phyloP scores from a whole-genome alignment of 2,797 vertebrate genomes.

The Lerista edwardsae region DNA sequence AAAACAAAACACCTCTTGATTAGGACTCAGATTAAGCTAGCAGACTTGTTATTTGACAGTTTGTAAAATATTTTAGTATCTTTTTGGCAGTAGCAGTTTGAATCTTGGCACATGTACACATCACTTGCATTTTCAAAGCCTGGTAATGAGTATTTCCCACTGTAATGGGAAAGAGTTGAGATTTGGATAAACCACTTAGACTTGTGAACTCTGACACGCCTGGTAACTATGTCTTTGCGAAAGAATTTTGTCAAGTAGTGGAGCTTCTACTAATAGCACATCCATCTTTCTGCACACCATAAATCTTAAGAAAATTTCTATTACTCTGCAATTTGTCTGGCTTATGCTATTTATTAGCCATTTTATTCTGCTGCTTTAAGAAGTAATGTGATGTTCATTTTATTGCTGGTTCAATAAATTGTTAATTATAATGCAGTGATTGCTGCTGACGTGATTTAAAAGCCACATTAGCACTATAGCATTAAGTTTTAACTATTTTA shows the following conservation, averaged over 20 bases:
- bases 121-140: constrained; percentile 78
- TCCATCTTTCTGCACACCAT: constrained; percentile 86
- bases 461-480: constrained; percentile 87
- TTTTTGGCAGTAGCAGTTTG: constrained; percentile 80
- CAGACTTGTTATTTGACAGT: constrained; percentile 84
- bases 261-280: constrained; percentile 86
- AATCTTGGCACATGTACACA: constrained; percentile 79
- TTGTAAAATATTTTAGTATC: constrained; percentile 84
- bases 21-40: constrained; percentile 78
- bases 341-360: constrained; percentile 88
- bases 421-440: constrained; percentile 90
- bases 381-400: constrained; percentile 90
- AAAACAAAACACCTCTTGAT: constrained; percentile 67
- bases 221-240: constrained; percentile 83
- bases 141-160: constrained; percentile 81
- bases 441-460: constrained; percentile 89
- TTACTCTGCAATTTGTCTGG: constrained; percentile 89
- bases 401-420: constrained; percentile 90
- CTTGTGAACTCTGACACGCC: constrained; percentile 84
- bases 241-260: constrained; percentile 84
- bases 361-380: constrained; percentile 89
- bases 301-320: constrained; percentile 89
- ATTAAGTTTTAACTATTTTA: constrained; percentile 90
- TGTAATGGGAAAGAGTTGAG: constrained; percentile 80
- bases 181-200: constrained; percentile 85